Conservation (phyloP, 2,113 vertebrate genomes). For the Mustela nigripes region DNA sequence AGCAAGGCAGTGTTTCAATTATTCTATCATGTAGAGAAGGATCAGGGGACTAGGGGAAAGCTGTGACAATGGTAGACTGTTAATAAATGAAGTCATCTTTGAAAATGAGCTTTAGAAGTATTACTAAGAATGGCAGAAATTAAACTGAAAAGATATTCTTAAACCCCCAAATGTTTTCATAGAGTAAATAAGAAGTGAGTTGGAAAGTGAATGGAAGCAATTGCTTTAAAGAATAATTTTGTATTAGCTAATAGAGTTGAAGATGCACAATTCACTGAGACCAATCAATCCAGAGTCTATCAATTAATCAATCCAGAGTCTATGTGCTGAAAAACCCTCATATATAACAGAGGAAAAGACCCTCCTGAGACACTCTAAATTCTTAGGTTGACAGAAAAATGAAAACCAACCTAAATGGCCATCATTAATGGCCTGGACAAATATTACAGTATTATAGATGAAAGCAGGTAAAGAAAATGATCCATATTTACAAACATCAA, state of each 20-base stretch:
- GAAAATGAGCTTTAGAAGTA: not conserved
- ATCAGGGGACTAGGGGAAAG: not conserved
- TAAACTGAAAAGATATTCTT: not conserved
- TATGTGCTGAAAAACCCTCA: not conserved
- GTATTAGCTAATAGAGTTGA: not conserved
- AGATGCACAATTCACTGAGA: not conserved
- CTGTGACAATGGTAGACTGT: not conserved
- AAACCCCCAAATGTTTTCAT: not conserved
- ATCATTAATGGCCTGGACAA: not conserved
- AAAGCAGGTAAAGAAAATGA: not conserved
- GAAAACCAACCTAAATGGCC: not conserved
- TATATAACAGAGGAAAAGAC: not conserved
- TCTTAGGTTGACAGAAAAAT: not conserved
- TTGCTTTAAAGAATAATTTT: not conserved
- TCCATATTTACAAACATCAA: not conserved
- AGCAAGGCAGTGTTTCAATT: not conserved
- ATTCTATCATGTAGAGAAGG: not conserved
- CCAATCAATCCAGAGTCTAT: not conserved
- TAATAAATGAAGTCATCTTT: conserved; percentile 8
- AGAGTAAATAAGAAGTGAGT: not conserved
- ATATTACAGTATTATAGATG: not conserved
- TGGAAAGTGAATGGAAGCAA: not conserved
- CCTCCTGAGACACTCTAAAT: not conserved
- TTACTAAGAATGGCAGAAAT: not conserved
- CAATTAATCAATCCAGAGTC: not conserved